phyloP scores from a whole-genome alignment of 2,888 invertebrate genomes.

The Neoascia interrupta region DNA sequence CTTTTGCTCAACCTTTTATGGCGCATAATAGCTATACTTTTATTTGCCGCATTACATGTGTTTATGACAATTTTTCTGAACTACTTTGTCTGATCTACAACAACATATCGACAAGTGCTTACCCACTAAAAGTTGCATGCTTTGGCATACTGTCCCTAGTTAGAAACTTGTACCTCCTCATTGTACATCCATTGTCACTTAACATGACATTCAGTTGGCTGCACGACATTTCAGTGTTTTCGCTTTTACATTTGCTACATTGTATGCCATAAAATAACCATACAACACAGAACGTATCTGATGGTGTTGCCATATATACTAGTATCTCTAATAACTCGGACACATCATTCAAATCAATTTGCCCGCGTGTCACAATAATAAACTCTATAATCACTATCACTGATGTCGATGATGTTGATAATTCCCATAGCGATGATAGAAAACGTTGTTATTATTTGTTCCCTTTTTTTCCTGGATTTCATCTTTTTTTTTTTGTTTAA shows the following conservation, averaged over 20 bases:
- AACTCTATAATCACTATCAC: slow-evolving; percentile 45
- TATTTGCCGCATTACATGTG: too few relatives aligned
- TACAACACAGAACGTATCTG: neutral
- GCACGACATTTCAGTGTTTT: slow-evolving; percentile 53
- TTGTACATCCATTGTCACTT: slow-evolving; percentile 59
- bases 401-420: slow-evolving; percentile 47
- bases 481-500: slow-evolving; percentile 13
- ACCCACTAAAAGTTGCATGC: neutral
- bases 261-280: neutral
- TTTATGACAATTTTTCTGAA: too few relatives aligned
- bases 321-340: slow-evolving; percentile 30
- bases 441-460: slow-evolving; percentile 9
- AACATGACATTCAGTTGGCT: slow-evolving; percentile 32
- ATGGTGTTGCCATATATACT: neutral
- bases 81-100: too few relatives aligned
- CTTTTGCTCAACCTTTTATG: too few relatives aligned
- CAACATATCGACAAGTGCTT: too few relatives aligned
- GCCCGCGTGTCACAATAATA: slow-evolving; percentile 40
- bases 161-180: slow-evolving; percentile 25
- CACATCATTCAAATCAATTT: slow-evolving; percentile 62
- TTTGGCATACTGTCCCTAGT: too few relatives aligned
- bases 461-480: neutral
- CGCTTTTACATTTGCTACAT: slow-evolving; percentile 25
- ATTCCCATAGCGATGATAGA: slow-evolving; percentile 39
- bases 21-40: too few relatives aligned